Evolutionary conservation across 2,888 invertebrate species (phyloP).

Genomic region (Agapostemon virescens): DNA sequence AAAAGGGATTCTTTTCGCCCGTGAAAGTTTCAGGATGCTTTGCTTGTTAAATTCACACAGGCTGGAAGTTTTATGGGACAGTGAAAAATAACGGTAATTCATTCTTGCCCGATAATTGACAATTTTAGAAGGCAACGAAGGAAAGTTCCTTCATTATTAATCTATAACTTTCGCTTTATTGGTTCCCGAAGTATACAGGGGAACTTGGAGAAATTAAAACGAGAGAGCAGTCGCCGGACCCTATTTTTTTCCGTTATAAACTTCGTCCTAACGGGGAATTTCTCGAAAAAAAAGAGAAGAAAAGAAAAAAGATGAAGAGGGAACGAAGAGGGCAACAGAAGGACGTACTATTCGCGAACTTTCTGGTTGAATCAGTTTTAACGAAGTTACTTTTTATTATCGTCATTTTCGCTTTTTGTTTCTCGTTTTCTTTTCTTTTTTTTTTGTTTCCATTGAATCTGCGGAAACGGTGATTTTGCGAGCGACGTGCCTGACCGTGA

Average conservation of each 20-base stretch:
- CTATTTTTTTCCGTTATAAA: conserved; percentile 49
- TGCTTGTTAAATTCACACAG: conserved; percentile 49
- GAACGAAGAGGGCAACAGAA: no score
- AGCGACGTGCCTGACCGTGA: not conserved
- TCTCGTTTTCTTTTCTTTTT: no score
- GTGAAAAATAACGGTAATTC: conserved; percentile 55
- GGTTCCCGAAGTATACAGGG: conserved; percentile 51
- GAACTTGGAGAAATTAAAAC: conserved; percentile 53
- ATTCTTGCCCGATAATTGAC: conserved; percentile 55
- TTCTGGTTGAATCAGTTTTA: conserved; percentile 53
- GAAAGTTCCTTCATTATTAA: conserved; percentile 54
- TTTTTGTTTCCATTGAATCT: conserved; percentile 19
- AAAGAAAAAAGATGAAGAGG: not conserved
- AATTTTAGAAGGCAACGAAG: conserved; percentile 43
- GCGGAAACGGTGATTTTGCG: conserved; percentile 12
- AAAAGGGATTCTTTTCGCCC: conserved; percentile 15
- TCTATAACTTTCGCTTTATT: conserved; percentile 57
- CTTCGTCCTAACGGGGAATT: conserved; percentile 42
- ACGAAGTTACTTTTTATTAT: conserved; percentile 52
- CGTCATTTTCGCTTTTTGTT: conserved; percentile 38
- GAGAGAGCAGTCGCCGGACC: conserved; percentile 31
- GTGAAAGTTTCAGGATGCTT: conserved; percentile 31
- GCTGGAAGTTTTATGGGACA: conserved; percentile 33
- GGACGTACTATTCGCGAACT: conserved; percentile 41
- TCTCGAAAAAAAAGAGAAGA: not conserved